Base-by-base conservation (phyloP, 2,113 vertebrate genomes). In the Pholis gunnellus region DNA sequence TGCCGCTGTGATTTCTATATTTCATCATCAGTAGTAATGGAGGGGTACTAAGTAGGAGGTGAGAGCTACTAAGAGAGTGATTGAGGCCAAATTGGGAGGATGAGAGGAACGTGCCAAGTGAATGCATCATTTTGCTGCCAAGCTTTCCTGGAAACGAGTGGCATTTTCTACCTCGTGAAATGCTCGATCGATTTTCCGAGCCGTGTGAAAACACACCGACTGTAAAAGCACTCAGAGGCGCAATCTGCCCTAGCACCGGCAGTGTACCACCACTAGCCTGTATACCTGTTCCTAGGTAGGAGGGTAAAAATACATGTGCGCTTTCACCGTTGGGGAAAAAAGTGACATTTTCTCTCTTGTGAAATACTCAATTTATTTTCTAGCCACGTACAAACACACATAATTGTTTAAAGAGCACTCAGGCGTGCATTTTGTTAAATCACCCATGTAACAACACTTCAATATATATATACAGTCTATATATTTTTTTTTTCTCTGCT, bases 1-100 rank as follows among this genome's bases (percentile, higher is more conserved):
- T 75, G 71, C 36, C 6, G 4, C 67, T 63, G 31, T 64, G 61
- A 80, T 84, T 90, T 81, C 75, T 75, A 81, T 68, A 83, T 83
- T 84, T 83, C 59, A 71, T 72, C 75, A 72, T 44, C 65, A 36
- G 31, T n/a, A 27, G 18, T 65, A 57, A 67, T 6, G 60, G 68
- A 71, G 18, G 14, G 65, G 20, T 75, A 81, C 84, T 85, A 52
- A 87, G 84, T 31, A 65, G 65, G 57, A 64, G 46, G 69, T 25
- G 18, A 20, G 38, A 18, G 48, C 66, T 61, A 66, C 72, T 74
- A 73, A 56, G 57, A 38, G 75, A 70, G 48, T 31, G 73, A 64
- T 29, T 50, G 31, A 60, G 18, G 52, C 40, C 18, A 64, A 73
- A 76, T 46, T 76, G 42, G 46, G n/a, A 68, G 70, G 50, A 87